Evolutionary conservation across 2,888 invertebrate species (phyloP).

Genomic region (Omphaloscelis lunosa): DNA sequence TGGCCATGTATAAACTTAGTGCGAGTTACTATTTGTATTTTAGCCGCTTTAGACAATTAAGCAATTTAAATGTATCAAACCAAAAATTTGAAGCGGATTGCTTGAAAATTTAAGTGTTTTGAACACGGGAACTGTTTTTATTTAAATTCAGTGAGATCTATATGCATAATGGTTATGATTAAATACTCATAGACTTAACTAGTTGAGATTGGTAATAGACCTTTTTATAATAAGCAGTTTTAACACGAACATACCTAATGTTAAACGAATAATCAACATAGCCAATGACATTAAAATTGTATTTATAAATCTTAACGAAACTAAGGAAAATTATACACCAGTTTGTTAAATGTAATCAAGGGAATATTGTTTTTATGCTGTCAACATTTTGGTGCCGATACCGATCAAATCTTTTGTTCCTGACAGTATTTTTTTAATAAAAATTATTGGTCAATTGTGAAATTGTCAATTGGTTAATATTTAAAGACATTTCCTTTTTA

Average conservation of each 20-base stretch:
- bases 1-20: conserved; percentile 85
- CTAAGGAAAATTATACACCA: conserved; percentile 26
- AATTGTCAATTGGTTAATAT: conserved; percentile 77
- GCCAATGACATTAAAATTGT: conserved; percentile 44
- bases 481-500: conserved; percentile 65
- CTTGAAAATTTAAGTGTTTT: conserved; percentile 90
- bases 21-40: conserved; percentile 69
- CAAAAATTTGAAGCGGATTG: conserved; percentile 90
- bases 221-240: conserved; percentile 64
- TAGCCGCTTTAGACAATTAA: conserved; percentile 80
- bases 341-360: conserved; percentile 27
- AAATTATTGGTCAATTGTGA: conserved; percentile 76
- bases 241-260: conserved; percentile 47
- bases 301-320: conserved; percentile 34
- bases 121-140: conserved; percentile 84
- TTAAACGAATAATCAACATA: conserved; percentile 56
- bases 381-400: conserved; percentile 38
- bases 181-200: conserved; percentile 86
- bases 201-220: conserved; percentile 74
- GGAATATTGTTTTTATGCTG: conserved; percentile 32
- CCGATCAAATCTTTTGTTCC: conserved; percentile 54
- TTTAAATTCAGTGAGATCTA: conserved; percentile 84
- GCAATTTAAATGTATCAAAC: conserved; percentile 87
- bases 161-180: conserved; percentile 82
- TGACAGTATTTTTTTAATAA: conserved; percentile 60